Evolutionary conservation across 2,888 invertebrate genomes (phyloP).

Genomic region (Melieria omissa): DNA sequence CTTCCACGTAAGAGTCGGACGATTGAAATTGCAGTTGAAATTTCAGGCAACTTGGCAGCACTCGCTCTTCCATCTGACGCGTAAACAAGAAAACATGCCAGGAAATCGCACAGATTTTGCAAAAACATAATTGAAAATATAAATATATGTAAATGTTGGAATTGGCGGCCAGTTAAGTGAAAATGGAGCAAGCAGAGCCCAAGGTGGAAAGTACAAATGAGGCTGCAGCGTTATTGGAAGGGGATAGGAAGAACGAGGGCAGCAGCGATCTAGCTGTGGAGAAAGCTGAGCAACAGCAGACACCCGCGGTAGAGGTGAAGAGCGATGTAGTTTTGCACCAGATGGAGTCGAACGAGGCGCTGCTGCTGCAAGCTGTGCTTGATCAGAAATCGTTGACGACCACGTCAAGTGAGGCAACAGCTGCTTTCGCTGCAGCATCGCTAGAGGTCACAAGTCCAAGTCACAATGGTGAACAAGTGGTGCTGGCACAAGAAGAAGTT

Average conservation of each 20-base stretch:
- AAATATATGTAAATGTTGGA: constrained; percentile 21
- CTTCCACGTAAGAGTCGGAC: no score
- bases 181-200: not conserved
- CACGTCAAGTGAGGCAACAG: not conserved
- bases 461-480: not conserved
- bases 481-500: not conserved
- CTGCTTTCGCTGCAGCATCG: not conserved
- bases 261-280: no score
- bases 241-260: no score
- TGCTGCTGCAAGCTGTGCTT: no score
- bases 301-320: not conserved
- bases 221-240: no score
- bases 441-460: not conserved
- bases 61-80: constrained; percentile 28
- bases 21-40: no score
- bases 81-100: constrained; percentile 38
- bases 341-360: no score
- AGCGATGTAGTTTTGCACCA: not conserved
- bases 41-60: not conserved
- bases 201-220: not conserved
- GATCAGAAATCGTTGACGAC: no score
- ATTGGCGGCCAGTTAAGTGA: not conserved
- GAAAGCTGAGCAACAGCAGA: not conserved
- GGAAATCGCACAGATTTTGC: constrained; percentile 31
- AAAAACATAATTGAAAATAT: constrained; percentile 41